A percentile compares a stretch with the other conserved stretches of the same genome.
Evolutionary conservation across 2,888 invertebrate species (phyloP).

Genomic region (Xestia c-nigrum): DNA sequence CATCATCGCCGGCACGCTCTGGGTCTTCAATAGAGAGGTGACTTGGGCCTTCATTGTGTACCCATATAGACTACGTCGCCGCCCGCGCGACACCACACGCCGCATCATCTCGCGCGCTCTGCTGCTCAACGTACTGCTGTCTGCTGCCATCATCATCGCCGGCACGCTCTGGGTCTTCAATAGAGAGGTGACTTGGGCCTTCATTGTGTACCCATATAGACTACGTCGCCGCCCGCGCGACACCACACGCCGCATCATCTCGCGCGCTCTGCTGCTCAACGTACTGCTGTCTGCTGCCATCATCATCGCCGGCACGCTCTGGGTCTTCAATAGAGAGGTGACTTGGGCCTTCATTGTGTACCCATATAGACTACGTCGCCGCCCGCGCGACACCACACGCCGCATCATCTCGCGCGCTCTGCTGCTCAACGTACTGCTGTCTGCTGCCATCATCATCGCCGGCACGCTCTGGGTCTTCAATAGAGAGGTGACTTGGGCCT

Average conservation of each 20-base stretch:
- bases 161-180: conserved; percentile 99
- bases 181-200: conserved; percentile 92
- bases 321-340: conserved; percentile 98
- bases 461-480: conserved; percentile 99
- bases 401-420: conserved; percentile 98
- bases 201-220: too few relatives aligned
- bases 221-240: conserved; percentile 97
- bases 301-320: conserved; percentile 98
- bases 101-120: conserved; percentile 98
- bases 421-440: conserved; percentile 97
- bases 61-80: conserved; percentile 96
- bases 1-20: conserved; percentile 98
- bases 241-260: conserved; percentile 98
- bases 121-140: conserved; percentile 97
- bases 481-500: conserved; percentile 92
- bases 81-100: conserved; percentile 97
- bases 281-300: conserved; percentile 98
- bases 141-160: conserved; percentile 98
- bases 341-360: too few relatives aligned
- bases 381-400: conserved; percentile 97
- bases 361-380: conserved; percentile 96
- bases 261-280: conserved; percentile 95
- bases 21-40: conserved; percentile 98
- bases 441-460: conserved; percentile 98
- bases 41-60: too few relatives aligned